Conservation (phyloP, 2,888 invertebrate species). For the Acleris emargana region DNA sequence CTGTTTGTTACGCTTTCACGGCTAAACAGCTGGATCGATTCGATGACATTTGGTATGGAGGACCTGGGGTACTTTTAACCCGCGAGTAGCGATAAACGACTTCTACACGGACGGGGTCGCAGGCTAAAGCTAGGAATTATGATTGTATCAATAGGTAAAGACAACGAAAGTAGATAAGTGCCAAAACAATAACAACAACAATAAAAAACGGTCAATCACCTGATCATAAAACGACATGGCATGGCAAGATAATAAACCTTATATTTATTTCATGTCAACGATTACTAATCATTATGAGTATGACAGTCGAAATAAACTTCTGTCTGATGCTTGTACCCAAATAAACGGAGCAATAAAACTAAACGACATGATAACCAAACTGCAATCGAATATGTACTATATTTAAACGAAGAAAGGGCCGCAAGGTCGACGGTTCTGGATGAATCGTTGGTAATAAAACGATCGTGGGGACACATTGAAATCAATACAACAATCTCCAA, state of each 20-base stretch:
- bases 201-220: no score
- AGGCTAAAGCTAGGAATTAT: no score
- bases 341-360: neutral
- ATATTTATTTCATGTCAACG: neutral
- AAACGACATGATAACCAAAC: neutral
- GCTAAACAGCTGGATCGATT: no score
- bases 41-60: no score
- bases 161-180: no score
- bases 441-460: neutral
- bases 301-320: neutral
- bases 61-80: no score
- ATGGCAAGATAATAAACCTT: neutral
- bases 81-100: no score
- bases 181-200: no score
- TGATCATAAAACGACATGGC: neutral
- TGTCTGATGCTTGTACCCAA: neutral
- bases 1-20: no score
- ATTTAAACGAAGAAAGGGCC: neutral
- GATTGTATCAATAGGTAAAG: no score
- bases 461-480: constrained; percentile 6
- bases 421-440: neutral
- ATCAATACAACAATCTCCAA: constrained; percentile 42
- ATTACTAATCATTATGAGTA: neutral
- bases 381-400: neutral
- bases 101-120: no score